Evolutionary conservation across 2,113 vertebrate species (phyloP), one percentile per base, ranked within the genome.

Genomic region (Anarhynchus alexandrinus): DNA sequence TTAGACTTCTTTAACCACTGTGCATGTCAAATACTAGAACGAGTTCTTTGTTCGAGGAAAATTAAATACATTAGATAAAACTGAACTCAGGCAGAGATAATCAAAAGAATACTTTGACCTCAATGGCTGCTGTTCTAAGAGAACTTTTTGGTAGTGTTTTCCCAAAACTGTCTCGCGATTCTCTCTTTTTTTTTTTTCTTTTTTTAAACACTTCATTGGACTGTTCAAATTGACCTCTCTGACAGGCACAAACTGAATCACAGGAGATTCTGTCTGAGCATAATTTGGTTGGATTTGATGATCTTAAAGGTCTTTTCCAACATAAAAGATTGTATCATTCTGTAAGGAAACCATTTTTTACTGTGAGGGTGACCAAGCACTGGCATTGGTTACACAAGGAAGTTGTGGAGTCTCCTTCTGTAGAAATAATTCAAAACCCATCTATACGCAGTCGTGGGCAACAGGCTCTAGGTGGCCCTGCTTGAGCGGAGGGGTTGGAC

Each of bases 361-460:
- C 17, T 17, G 12, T 58, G 57, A 59, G 87, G 12, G 27, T 29
- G 47, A 15, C 54, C 30, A 58, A 65, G 22, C 40, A 6, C 38
- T 34, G 45, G 21, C 34, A 21, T 15, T n/a, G 32, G 16, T 89
- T 86, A 17, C 5, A 0, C 49, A 32, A 10, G 22, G 69, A 52
- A 40, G 30, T 70, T 83, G 22, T 17, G 67, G 58, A 42, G 32
- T 80, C 49, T 70, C 30, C 18, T 89, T 79, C 80, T 1, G 0
- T 2, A 54, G 36, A 55, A 55, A 12, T 22, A n/a, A n/a, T 0
- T 43, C 1, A 45, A 12, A 51, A 29, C 6, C 0, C 2, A 25
- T 25, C 19, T 62, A 2, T 66, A 45, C 0, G 4, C 30, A 32
- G 1, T n/a, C 47, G 25, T 17, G 26, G 15, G 16, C 15, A 45